Conservation (phyloP, 2,113 vertebrate genomes). For the Hucho hucho region DNA sequence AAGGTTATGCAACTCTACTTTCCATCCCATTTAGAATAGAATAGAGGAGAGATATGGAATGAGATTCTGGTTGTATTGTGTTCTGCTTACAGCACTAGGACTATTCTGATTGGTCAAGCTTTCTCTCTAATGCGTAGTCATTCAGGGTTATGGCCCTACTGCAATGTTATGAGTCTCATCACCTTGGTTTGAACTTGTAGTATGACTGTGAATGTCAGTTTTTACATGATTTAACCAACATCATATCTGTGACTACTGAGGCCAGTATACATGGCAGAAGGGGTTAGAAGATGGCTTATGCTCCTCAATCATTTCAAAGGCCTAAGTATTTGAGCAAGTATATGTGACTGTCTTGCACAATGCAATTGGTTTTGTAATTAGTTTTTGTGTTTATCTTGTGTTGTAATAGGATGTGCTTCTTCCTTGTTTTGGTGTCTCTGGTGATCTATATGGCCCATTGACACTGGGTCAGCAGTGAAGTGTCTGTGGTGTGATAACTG, state of each 20-base stretch:
- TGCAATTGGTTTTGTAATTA: not conserved
- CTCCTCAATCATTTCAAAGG: too few species aligned
- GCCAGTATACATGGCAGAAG: not conserved
- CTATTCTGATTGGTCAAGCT: conserved; percentile 48
- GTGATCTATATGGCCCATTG: not conserved
- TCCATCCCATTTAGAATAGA: conserved; percentile 21
- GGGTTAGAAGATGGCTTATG: not conserved
- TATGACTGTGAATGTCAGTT: conserved; percentile 64
- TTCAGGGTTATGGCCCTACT: conserved; percentile 47
- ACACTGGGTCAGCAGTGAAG: conserved; percentile 57
- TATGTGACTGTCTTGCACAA: not conserved
- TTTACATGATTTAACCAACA: conserved; percentile 57
- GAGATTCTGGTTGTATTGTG: conserved; percentile 32
- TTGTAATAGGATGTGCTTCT: conserved; percentile 1
- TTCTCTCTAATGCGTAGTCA: conserved; percentile 38
- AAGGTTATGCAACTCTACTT: conserved; percentile 61
- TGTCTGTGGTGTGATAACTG: conserved; percentile 54
- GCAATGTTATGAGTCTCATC: conserved; percentile 55
- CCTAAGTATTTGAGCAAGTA: too few species aligned
- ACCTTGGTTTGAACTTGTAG: conserved; percentile 69
- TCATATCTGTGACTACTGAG: conserved; percentile 56
- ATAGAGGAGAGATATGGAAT: conserved; percentile 49
- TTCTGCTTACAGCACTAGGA: conserved; percentile 44
- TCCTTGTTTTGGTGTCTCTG: not conserved
- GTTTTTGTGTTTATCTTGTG: not conserved